These are phyloP conservation scores for Cantharis rustica DNA, from an alignment of 2,888 invertebrate genomes.

Conservation along the genomic window DNA sequence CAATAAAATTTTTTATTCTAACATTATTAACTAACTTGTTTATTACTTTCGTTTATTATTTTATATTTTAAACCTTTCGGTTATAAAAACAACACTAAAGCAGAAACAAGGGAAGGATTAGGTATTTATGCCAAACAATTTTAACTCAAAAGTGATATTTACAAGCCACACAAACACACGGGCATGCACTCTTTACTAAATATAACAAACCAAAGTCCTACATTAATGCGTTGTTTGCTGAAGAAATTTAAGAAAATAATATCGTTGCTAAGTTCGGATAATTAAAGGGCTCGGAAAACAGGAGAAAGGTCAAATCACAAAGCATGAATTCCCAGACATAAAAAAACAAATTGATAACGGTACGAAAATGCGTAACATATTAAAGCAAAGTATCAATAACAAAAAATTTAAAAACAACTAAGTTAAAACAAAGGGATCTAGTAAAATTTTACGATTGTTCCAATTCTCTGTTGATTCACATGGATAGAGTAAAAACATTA, in stretches of 20 bases:
- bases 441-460: not conserved
- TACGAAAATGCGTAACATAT: not conserved
- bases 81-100: not conserved
- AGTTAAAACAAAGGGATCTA: not conserved
- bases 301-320: not conserved
- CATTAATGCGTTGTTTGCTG: not conserved
- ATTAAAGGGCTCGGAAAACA: not conserved
- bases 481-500: not conserved
- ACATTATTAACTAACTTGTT: constrained; percentile 1
- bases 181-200: not conserved
- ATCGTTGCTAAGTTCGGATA: not conserved
- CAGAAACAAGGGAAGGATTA: not conserved
- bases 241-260: not conserved
- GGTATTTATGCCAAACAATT: not conserved
- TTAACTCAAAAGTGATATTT: not conserved
- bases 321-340: not conserved
- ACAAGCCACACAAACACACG: not conserved
- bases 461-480: not conserved
- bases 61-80: not conserved
- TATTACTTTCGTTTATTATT: not conserved
- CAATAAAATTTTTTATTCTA: constrained; percentile 1
- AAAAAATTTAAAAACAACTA: not conserved
- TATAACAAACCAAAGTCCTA: not conserved
- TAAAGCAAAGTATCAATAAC: not conserved
- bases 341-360: not conserved